Percentiles rank a stretch among this genome's conserved stretches.
Evolutionary conservation across 1,140 invertebrate species (phyloP).

Genomic region (Lordiphosa clarofinis): DNA sequence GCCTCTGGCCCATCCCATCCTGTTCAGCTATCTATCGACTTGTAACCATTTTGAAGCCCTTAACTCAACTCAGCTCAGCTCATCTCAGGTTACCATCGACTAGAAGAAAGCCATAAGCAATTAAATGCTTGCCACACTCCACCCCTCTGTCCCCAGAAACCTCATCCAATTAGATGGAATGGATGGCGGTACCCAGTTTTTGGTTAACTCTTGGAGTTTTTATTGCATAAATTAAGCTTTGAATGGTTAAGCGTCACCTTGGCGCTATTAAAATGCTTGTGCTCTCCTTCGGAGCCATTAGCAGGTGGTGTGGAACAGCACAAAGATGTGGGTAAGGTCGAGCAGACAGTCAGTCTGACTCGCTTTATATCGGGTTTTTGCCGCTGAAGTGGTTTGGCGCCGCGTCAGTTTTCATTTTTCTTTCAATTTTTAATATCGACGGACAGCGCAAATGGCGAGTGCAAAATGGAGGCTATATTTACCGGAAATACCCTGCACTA

Average conservation of each 20-base stretch:
- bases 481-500: neutral
- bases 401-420: conserved; percentile 59
- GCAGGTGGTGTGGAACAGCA: conserved; percentile 40
- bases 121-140: conserved; percentile 47
- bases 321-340: conserved; percentile 17
- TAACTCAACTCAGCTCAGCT: conserved; percentile 9
- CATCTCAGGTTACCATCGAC: conserved; percentile 39
- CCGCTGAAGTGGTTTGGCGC: conserved; percentile 65
- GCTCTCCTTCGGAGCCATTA: conserved; percentile 33
- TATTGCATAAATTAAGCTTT: conserved; percentile 78
- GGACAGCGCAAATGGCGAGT: conserved; percentile 26
- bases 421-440: conserved; percentile 57
- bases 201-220: conserved; percentile 52
- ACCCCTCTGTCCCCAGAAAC: conserved; percentile 24
- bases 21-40: conserved; percentile 37
- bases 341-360: conserved; percentile 13
- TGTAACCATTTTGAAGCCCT: conserved; percentile 54
- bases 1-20: neutral
- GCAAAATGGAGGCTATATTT: conserved; percentile 25
- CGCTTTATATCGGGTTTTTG: conserved; percentile 55
- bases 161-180: conserved; percentile 50
- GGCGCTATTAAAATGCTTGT: conserved; percentile 66
- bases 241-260: conserved; percentile 75
- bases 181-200: conserved; percentile 16
- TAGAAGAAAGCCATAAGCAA: conserved; percentile 65